Conservation (phyloP, 2,797 vertebrate genomes). For the Epinephelus malabaricus region DNA sequence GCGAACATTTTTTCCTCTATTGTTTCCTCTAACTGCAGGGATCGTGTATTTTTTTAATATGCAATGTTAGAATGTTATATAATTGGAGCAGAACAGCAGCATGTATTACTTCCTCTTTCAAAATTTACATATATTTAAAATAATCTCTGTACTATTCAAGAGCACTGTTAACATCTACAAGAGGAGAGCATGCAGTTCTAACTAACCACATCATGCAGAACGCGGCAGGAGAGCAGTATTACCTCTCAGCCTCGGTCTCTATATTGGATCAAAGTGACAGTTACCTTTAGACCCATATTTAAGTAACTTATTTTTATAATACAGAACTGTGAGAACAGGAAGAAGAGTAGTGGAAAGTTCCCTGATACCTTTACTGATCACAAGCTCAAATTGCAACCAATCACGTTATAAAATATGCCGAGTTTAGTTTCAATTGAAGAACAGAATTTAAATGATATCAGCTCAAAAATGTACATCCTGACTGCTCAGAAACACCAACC, state of each 20-base stretch:
- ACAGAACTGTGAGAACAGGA: neutral
- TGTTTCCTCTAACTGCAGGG: too few relatives aligned
- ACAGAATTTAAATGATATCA: neutral
- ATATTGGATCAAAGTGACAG: neutral
- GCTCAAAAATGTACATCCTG: neutral
- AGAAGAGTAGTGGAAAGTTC: neutral
- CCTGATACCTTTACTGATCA: neutral
- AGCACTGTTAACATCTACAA: neutral
- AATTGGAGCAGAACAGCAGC: neutral
- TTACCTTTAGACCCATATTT: too few relatives aligned
- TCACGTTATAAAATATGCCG: too few relatives aligned
- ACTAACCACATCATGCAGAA: neutral
- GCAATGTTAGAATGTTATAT: neutral
- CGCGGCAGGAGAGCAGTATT: neutral
- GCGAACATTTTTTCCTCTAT: too few relatives aligned
- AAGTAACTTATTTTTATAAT: neutral
- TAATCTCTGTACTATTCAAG: neutral
- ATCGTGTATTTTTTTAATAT: too few relatives aligned
- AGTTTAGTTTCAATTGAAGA: too few relatives aligned
- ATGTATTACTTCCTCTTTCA: neutral
- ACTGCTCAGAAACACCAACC: neutral
- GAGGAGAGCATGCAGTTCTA: neutral
- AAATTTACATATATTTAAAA: neutral
- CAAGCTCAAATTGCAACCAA: neutral
- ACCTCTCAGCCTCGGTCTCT: neutral